These are phyloP conservation scores for Morpho helenor DNA, from an alignment of 2,888 invertebrate genomes.

Conservation along the genomic window DNA sequence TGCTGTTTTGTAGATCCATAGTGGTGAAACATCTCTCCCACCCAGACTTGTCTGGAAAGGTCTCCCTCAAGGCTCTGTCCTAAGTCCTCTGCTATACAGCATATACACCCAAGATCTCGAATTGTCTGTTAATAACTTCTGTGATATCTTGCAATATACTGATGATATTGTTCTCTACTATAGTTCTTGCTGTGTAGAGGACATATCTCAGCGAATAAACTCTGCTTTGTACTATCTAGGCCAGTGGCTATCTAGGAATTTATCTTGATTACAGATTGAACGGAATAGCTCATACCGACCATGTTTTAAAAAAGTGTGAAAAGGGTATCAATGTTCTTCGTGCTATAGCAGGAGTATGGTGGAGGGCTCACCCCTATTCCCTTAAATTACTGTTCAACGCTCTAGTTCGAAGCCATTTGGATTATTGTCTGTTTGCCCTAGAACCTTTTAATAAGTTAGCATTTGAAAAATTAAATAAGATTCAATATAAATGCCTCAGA, in stretches of 20 bases:
- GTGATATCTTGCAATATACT: neutral
- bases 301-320: neutral
- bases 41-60: too few species aligned
- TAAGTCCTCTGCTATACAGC: too few species aligned
- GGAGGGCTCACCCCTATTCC: neutral
- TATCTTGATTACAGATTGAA: neutral
- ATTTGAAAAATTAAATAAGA: too few species aligned
- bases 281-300: neutral
- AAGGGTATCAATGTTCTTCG: neutral
- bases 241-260: neutral
- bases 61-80: too few species aligned
- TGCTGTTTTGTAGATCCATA: too few species aligned
- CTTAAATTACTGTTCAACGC: neutral
- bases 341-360: neutral
- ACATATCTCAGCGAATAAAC: neutral
- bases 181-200: neutral
- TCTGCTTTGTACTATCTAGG: neutral
- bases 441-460: too few species aligned
- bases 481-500: too few species aligned
- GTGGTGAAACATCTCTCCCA: too few species aligned
- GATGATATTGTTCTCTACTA: neutral
- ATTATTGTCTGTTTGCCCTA: too few species aligned
- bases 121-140: too few species aligned
- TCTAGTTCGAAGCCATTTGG: too few species aligned
- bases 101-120: too few species aligned